Evolutionary conservation across 2,113 vertebrate species (phyloP), one percentile per base, ranked within the genome.

Genomic region (Castor canadensis): DNA sequence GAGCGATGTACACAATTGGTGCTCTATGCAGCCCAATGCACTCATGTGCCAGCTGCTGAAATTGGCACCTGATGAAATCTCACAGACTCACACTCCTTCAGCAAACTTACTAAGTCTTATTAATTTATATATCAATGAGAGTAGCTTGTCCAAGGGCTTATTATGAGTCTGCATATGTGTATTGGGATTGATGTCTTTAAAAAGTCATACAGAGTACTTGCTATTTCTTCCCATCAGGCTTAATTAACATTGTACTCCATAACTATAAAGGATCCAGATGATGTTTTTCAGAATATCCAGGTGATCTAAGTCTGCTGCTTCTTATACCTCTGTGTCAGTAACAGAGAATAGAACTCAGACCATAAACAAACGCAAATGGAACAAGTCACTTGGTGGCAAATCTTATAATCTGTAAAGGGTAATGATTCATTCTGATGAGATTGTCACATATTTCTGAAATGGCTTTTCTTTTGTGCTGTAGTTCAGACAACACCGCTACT

Each of bases 1-100:
- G 5, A 19, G 6, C 45, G 9, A 6, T 5, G n/a, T n/a, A n/a
- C 38, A 47, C 30, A 47, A 3, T 6, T n/a, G 5, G 28, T 47
- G n/a, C 0, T 5, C 35, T 85, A 1, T 35, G 12, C 15, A 26
- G 4, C 22, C 15, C 35, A 43, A 8, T 10, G 22, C 1, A 66
- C 13, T 9, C 19, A 88, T 45, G 3, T 9, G 5, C 8, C 38
- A 91, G 45, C 1, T 56, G 30, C 28, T 73, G 1, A 16, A 7
- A 75, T 7, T 20, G 32, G 17, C 32, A 32, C 17, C 35, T 49
- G 20, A 77, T 64, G 15, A 72, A 92, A 79, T 64, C 32, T 72
- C 54, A 71, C 43, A 77, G 40, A 52, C 13, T 47, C 15, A 45
- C 1, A 75, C 22, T 5, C 12, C 20, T 83, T 26, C 38, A 47